Conservation (phyloP, 1,140 invertebrate species). For the Protaetia brevitarsis region DNA sequence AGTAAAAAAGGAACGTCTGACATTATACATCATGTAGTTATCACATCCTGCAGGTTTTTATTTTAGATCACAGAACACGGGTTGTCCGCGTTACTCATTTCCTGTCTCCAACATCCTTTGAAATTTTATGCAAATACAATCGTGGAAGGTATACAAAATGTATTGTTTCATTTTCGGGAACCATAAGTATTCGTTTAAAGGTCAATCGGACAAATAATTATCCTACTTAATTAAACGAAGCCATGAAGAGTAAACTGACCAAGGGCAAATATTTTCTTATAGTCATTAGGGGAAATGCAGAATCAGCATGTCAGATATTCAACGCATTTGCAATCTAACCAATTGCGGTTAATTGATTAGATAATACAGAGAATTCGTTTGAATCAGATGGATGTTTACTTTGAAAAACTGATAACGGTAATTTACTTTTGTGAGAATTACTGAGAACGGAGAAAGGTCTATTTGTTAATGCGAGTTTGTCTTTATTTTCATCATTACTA, state of each 20-base stretch:
- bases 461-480: too few relatives aligned
- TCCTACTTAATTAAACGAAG: not conserved
- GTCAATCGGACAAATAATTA: not conserved
- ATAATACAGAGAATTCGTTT: too few relatives aligned
- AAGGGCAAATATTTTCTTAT: not conserved
- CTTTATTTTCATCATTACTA: too few relatives aligned
- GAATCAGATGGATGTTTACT: too few relatives aligned
- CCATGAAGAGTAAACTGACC: not conserved
- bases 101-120: not conserved
- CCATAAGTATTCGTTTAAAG: not conserved
- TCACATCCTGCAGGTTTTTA: not conserved
- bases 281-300: too few relatives aligned
- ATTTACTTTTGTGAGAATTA: too few relatives aligned
- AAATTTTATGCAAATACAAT: slow-evolving; percentile 1
- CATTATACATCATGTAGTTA: not conserved
- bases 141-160: not conserved
- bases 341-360: too few relatives aligned
- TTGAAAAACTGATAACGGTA: too few relatives aligned
- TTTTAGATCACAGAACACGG: not conserved
- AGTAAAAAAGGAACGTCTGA: not conserved
- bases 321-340: too few relatives aligned
- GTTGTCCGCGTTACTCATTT: not conserved
- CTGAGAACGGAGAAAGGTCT: too few relatives aligned
- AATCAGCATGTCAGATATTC: too few relatives aligned
- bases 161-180: not conserved